These are phyloP conservation scores for Heliconius sara DNA, from an alignment of 2,888 invertebrate genomes.

Conservation along the genomic window DNA sequence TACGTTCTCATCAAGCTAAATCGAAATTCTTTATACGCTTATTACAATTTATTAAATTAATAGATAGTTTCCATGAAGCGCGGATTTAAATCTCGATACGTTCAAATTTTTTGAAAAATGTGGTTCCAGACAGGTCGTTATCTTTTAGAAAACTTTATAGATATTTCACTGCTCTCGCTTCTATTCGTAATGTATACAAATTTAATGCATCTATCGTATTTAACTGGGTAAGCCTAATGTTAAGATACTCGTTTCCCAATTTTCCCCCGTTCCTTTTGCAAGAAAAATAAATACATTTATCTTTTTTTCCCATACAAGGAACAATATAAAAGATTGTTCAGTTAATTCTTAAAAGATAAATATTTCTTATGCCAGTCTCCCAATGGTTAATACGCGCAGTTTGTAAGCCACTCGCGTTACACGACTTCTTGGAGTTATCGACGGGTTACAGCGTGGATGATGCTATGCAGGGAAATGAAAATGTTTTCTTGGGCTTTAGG, in stretches of 20 bases:
- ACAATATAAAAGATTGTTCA: not conserved
- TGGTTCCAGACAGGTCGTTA: not conserved
- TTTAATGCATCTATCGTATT: too few relatives aligned
- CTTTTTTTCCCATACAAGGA: not conserved
- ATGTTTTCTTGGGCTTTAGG: not conserved
- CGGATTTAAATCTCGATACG: too few relatives aligned
- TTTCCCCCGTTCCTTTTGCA: not conserved
- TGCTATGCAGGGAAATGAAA: constrained; percentile 23
- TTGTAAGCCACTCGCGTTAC: constrained; percentile 53
- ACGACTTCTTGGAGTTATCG: constrained; percentile 52
- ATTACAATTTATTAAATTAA: too few relatives aligned
- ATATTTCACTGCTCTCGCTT: not conserved
- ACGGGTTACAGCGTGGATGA: constrained; percentile 48
- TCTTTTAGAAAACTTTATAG: not conserved
- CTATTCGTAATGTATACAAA: not conserved
- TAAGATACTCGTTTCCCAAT: not conserved
- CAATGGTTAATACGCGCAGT: constrained; percentile 46
- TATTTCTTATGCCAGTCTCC: constrained; percentile 33
- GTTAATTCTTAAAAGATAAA: constrained; percentile 33
- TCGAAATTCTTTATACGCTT: too few relatives aligned
- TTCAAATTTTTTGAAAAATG: too few relatives aligned
- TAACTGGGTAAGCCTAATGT: not conserved
- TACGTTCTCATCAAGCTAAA: too few relatives aligned
- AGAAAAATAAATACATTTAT: not conserved
- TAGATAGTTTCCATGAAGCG: too few relatives aligned